These are phyloP conservation scores for Melinaea marsaeus DNA, from an alignment of 2,888 invertebrate genomes.

Conservation along the genomic window DNA sequence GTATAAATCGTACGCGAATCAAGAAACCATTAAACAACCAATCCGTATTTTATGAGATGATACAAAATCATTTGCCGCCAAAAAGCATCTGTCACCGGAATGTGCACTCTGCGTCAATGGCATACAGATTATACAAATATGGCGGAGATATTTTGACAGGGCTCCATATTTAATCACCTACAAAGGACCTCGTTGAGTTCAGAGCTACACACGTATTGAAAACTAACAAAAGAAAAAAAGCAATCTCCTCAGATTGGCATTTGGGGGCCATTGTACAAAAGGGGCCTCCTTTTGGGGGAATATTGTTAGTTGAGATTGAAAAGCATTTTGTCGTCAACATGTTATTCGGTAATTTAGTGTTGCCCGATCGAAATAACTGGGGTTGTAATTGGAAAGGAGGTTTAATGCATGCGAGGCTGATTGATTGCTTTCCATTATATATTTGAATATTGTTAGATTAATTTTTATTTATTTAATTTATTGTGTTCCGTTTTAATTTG, in stretches of 20 bases:
- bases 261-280: constrained; percentile 65
- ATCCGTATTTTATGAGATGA: constrained; percentile 54
- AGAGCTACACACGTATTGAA: constrained; percentile 71
- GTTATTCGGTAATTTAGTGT: constrained; percentile 77
- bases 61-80: constrained; percentile 35
- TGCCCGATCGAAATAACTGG: constrained; percentile 66
- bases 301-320: constrained; percentile 71
- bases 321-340: constrained; percentile 76
- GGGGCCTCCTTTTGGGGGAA: constrained; percentile 56
- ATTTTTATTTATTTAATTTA: background rate
- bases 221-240: constrained; percentile 78
- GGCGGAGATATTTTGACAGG: constrained; percentile 30
- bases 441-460: constrained; percentile 22
- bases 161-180: constrained; percentile 72
- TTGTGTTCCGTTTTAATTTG: background rate
- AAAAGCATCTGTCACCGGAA: constrained; percentile 28
- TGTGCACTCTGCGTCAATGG: constrained; percentile 29
- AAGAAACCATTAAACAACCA: constrained; percentile 76
- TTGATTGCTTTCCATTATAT: constrained; percentile 38
- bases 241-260: constrained; percentile 76
- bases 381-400: constrained; percentile 64
- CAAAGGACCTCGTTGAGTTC: constrained; percentile 63
- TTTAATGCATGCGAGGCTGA: constrained; percentile 39
- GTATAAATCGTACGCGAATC: constrained; percentile 61
- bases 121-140: constrained; percentile 27